Conservation (phyloP, 2,113 vertebrate genomes). For the Nothocercus julius region DNA sequence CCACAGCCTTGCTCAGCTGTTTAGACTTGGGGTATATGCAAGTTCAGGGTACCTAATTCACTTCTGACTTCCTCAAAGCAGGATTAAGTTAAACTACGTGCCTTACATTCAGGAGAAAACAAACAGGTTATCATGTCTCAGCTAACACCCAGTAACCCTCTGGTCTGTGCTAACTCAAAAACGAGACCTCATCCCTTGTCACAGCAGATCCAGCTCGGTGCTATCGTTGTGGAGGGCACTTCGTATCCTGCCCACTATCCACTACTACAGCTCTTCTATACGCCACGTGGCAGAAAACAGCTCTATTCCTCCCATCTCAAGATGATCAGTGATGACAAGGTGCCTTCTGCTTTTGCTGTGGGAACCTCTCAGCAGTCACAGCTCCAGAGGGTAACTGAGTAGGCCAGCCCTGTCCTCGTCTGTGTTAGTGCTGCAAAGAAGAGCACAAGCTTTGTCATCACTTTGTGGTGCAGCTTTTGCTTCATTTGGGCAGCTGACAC, state of each 20-base stretch:
- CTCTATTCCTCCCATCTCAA: background rate
- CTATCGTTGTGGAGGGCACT: background rate
- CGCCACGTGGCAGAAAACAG: background rate
- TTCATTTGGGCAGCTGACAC: background rate
- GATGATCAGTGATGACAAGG: background rate
- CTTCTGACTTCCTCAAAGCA: background rate
- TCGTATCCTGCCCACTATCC: background rate
- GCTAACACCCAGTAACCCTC: background rate
- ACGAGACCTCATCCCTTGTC: background rate
- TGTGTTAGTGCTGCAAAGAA: accelerated
- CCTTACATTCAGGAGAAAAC: background rate
- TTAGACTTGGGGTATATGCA: background rate
- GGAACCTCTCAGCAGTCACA: background rate
- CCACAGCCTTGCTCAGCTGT: background rate
- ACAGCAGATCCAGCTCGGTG: background rate
- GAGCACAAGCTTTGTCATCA: background rate
- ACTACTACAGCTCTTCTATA: background rate
- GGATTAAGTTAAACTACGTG: background rate
- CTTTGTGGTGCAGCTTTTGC: background rate
- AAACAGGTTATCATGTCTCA: too few relatives aligned
- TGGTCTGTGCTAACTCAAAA: background rate
- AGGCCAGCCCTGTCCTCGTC: background rate
- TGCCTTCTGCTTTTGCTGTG: background rate
- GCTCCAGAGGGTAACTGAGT: accelerated
- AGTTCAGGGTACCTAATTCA: background rate